phyloP scores from a whole-genome alignment of 2,113 vertebrate genomes.

The Laticauda laticaudata region DNA sequence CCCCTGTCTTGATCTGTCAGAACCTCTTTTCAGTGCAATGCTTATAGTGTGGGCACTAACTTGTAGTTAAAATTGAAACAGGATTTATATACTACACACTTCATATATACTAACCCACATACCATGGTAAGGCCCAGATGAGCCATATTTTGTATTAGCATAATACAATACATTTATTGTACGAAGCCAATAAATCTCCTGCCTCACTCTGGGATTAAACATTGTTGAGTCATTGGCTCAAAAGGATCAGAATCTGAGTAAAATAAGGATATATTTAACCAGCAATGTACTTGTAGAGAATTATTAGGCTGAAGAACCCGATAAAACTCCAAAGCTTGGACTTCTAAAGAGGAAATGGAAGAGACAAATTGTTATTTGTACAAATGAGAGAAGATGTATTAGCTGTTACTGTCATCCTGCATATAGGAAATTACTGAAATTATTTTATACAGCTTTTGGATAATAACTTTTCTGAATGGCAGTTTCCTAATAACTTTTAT shows the following conservation, averaged over 20 bases:
- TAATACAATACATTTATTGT: background rate
- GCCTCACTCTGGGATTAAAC: background rate
- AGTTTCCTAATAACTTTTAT: conserved; percentile 44
- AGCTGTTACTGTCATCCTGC: conserved; percentile 37
- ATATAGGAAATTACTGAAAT: conserved; percentile 55
- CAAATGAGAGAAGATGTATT: conserved; percentile 37
- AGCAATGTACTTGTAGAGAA: conserved; percentile 24
- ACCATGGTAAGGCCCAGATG: background rate
- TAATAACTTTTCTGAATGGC: conserved; percentile 42
- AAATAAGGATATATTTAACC: conserved; percentile 17
- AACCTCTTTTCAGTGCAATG: background rate
- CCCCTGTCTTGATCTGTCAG: background rate
- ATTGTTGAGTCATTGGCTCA: background rate
- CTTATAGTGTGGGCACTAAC: background rate
- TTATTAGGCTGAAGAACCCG: conserved; percentile 36
- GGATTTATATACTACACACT: background rate
- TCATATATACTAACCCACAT: background rate
- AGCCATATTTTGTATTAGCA: background rate
- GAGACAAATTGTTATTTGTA: conserved; percentile 46
- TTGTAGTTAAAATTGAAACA: background rate
- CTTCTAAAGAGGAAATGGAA: conserved; percentile 48
- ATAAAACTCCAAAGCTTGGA: conserved; percentile 32
- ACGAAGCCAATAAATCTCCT: background rate
- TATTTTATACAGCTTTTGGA: conserved; percentile 47
- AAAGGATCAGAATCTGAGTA: background rate